Evolutionary conservation across 2,888 invertebrate genomes (phyloP).

Genomic region (Apotomis capreana): DNA sequence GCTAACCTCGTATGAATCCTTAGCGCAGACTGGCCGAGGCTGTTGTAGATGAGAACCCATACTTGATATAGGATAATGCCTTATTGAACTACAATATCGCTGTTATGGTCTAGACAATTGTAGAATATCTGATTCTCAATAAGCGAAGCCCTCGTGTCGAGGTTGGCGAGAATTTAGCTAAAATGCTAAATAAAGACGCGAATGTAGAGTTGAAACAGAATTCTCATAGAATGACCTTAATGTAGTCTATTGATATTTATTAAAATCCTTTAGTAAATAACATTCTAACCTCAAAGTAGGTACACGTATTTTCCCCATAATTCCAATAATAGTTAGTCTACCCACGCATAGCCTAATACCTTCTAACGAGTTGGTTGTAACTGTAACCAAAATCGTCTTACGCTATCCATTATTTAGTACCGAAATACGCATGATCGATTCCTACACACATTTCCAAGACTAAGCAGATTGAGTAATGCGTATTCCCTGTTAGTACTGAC

Average conservation of each 20-base stretch:
- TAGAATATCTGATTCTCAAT: conserved; percentile 11
- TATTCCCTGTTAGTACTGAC: conserved; percentile 35
- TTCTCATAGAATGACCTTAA: too few relatives aligned
- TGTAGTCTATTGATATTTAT: too few relatives aligned
- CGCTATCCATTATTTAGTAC: neutral
- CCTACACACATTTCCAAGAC: conserved; percentile 7
- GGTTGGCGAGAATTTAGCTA: neutral
- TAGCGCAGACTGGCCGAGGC: neutral
- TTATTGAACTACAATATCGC: conserved; percentile 30
- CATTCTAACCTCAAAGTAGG: too few relatives aligned
- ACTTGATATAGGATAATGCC: conserved; percentile 8
- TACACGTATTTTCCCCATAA: too few relatives aligned
- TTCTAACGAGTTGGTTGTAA: conserved; percentile 2
- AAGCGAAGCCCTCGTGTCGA: neutral
- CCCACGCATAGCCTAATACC: neutral
- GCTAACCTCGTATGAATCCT: conserved; percentile 24
- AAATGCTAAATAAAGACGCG: neutral
- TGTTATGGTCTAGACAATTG: conserved; percentile 21
- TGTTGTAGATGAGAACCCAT: conserved; percentile 7
- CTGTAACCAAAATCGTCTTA: conserved; percentile 25
- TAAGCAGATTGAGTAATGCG: conserved; percentile 38
- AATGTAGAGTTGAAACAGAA: too few relatives aligned
- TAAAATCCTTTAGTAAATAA: too few relatives aligned
- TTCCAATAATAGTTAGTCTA: neutral
- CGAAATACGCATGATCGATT: conserved; percentile 44